Conservation (phyloP, 2,888 invertebrate species). For the Thysanoteuthis rhombus region DNA sequence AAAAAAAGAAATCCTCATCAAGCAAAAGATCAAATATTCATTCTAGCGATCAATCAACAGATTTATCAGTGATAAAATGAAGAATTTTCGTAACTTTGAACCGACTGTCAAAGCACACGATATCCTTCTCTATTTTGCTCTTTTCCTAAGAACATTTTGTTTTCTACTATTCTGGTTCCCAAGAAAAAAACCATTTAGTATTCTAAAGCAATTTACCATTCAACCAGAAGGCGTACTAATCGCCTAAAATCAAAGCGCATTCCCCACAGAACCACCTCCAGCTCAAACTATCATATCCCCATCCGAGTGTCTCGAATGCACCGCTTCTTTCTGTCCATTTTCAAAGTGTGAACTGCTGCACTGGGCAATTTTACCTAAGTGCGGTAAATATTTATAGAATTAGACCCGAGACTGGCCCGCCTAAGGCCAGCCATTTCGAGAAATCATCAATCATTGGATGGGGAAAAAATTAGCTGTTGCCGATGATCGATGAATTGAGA, state of each 20-base stretch:
- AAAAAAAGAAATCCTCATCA: too few species aligned
- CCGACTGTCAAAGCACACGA: too few species aligned
- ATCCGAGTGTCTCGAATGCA: neutral
- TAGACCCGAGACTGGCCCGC: neutral
- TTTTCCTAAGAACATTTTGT: too few species aligned
- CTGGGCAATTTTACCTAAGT: constrained; percentile 12
- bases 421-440: neutral
- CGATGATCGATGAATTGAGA: neutral
- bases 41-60: too few species aligned
- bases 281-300: too few species aligned
- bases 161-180: too few species aligned
- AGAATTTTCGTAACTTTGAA: too few species aligned
- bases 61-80: too few species aligned
- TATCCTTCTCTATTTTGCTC: too few species aligned
- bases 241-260: neutral
- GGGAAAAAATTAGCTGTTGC: neutral
- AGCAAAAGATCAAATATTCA: too few species aligned
- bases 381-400: neutral
- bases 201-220: neutral
- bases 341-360: neutral
- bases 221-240: neutral
- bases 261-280: neutral
- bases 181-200: neutral
- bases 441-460: neutral
- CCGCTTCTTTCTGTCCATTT: neutral